Percentiles rank a stretch among this genome's conserved stretches.
Conservation (phyloP, 2,888 invertebrate species). For the Agonopterix arenella region DNA sequence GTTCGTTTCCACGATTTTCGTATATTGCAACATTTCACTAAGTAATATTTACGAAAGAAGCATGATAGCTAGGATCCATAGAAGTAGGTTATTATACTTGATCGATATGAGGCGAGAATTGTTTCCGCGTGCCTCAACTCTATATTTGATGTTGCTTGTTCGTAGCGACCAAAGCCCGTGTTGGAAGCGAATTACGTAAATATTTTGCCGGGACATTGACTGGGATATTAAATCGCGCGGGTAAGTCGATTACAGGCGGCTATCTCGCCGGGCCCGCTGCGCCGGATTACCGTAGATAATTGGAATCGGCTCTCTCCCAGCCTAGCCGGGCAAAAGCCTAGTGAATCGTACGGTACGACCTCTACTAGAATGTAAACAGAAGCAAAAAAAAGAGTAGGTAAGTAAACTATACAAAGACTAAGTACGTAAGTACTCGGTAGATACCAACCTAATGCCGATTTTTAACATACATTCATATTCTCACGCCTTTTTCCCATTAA, state of each 20-base stretch:
- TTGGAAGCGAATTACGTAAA: slow-evolving; percentile 44
- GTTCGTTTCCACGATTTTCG: too few relatives aligned
- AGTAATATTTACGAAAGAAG: too few relatives aligned
- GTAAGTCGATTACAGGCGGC: slow-evolving; percentile 54
- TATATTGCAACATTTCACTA: too few relatives aligned
- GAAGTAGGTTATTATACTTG: too few relatives aligned
- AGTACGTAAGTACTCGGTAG: too few relatives aligned
- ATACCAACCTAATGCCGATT: too few relatives aligned
- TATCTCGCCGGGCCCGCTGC: slow-evolving; percentile 40
- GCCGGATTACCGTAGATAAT: slow-evolving; percentile 51
- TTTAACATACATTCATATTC: too few relatives aligned
- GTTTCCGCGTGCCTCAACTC: background rate
- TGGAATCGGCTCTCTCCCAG: slow-evolving; percentile 22
- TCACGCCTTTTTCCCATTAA: too few relatives aligned
- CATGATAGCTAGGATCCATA: too few relatives aligned
- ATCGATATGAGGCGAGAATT: background rate
- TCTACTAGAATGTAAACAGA: too few relatives aligned
- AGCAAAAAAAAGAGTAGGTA: too few relatives aligned
- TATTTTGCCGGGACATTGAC: slow-evolving; percentile 51
- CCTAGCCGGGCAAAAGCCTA: background rate
- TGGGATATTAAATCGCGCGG: slow-evolving; percentile 55
- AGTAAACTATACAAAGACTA: too few relatives aligned
- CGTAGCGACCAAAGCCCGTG: slow-evolving; percentile 23
- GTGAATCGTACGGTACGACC: background rate
- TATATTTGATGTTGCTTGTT: slow-evolving; percentile 10